Base-by-base conservation (phyloP, 1,140 invertebrate genomes). In the Pollicipes pollicipes region DNA sequence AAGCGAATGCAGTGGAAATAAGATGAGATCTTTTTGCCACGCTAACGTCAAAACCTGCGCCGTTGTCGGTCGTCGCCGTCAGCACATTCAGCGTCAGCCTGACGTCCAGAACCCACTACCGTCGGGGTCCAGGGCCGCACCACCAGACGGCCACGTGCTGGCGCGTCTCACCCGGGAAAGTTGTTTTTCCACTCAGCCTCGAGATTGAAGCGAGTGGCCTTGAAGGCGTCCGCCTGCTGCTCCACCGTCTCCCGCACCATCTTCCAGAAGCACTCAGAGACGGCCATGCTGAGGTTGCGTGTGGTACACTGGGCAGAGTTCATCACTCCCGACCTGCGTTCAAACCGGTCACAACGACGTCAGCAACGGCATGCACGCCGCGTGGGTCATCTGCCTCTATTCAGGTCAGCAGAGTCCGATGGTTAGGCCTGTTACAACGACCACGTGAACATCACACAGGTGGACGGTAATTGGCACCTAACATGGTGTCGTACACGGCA, bases 101-200 rank as follows among this genome's bases (percentile, higher is more conserved):
- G 63, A 26, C n/a, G 26, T 26, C n/a, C 63, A 26, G 16, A 6
- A 67, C 16, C 31, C 31, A 30, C 31, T 67, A 4, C 31, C 66
- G 6, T 67, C 66, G 3, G 16, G 66, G 31, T 16, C n/a, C n/a
- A n/a, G n/a, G n/a, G n/a, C n/a, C n/a, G n/a, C 67, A 58, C 68
- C 69, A 70, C 69, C 69, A 70, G 69, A 70, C n/a, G n/a, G n/a
- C n/a, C n/a, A n/a, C n/a, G n/a, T n/a, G 70, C 64, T 58, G 78
- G 70, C 35, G 26, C 68, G 64, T 70, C 71, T 75, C 77, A 90
- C 88, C 88, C 86, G 16, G 95, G 94, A 78, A 96, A 99, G 76
- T 92, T 98, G 80, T 99, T 99, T 83, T 98, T 99, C 97, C 97
- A 99, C 83, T 99, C 96, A 0, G 95, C 97, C 85, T 99, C 97